Conservation (phyloP, 2,888 invertebrate species). For the Volucella zonaria region DNA sequence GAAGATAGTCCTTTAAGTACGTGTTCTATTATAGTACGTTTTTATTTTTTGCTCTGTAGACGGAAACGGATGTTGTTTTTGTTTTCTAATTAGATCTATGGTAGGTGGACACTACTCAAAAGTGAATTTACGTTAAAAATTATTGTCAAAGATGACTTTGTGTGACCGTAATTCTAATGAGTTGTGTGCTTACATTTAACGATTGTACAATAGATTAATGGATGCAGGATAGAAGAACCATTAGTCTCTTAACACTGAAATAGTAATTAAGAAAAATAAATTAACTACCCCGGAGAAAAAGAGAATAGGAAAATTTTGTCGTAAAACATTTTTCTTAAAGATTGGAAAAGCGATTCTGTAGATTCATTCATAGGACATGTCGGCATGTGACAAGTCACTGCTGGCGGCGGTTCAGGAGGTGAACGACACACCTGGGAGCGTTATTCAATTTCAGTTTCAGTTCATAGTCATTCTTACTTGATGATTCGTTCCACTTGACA, state of each 20-base stretch:
- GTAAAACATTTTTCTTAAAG: too few relatives aligned
- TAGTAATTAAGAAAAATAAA: not conserved
- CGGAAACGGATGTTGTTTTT: conserved; percentile 56
- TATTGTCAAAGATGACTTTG: conserved; percentile 36
- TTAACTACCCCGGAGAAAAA: too few relatives aligned
- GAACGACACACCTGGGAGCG: too few relatives aligned
- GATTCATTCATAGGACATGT: too few relatives aligned
- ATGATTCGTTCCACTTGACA: too few relatives aligned
- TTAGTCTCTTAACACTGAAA: conserved; percentile 26
- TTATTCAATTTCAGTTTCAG: too few relatives aligned
- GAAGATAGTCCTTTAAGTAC: conserved; percentile 54
- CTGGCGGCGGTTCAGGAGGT: too few relatives aligned
- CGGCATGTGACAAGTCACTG: too few relatives aligned
- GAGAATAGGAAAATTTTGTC: too few relatives aligned
- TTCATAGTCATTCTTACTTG: too few relatives aligned
- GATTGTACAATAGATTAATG: conserved; percentile 21
- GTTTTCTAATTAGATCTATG: conserved; percentile 65
- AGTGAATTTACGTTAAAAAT: conserved; percentile 62
- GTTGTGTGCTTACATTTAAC: conserved; percentile 17
- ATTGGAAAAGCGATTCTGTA: too few relatives aligned
- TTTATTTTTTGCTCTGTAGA: conserved; percentile 37
- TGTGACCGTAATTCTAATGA: conserved; percentile 57
- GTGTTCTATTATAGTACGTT: conserved; percentile 57
- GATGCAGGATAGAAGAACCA: conserved; percentile 18
- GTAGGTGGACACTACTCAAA: conserved; percentile 62